Evolutionary conservation across 2,113 vertebrate species (phyloP).

Genomic region (Heliornis fulica): DNA sequence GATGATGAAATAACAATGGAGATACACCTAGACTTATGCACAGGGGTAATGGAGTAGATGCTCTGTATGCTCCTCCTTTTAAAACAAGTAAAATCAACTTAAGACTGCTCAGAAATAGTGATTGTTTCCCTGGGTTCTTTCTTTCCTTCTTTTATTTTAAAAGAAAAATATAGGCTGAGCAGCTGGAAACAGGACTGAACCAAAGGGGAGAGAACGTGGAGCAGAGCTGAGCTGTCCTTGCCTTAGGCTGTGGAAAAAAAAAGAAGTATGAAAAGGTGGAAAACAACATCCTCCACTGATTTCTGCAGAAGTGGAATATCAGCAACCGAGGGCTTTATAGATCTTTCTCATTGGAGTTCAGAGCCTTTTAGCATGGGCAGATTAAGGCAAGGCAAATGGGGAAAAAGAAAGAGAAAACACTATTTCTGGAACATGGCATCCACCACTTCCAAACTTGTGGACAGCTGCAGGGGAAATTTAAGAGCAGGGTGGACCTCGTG

Average conservation of each 20-base stretch:
- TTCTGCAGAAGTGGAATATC: not conserved
- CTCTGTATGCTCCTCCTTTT: accelerated
- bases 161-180: not conserved
- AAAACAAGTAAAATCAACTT: not conserved
- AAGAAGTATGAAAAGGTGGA: not conserved
- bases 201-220: not conserved
- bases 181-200: not conserved
- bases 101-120: not conserved
- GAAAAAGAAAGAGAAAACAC: not conserved
- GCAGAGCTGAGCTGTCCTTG: not conserved
- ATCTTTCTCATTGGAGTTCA: not conserved
- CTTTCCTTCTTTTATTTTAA: not conserved
- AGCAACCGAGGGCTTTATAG: not conserved
- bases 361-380: not conserved
- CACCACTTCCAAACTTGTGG: not conserved
- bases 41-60: not conserved
- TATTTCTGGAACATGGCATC: not conserved
- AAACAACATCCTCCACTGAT: not conserved
- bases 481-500: not conserved
- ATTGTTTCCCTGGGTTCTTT: not conserved
- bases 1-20: not conserved
- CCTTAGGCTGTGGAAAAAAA: not conserved
- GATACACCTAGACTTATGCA: not conserved
- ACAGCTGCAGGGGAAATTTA: not conserved
- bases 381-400: not conserved